Base-by-base conservation (phyloP, 2,797 vertebrate species). In the Cirrhinus molitorella region DNA sequence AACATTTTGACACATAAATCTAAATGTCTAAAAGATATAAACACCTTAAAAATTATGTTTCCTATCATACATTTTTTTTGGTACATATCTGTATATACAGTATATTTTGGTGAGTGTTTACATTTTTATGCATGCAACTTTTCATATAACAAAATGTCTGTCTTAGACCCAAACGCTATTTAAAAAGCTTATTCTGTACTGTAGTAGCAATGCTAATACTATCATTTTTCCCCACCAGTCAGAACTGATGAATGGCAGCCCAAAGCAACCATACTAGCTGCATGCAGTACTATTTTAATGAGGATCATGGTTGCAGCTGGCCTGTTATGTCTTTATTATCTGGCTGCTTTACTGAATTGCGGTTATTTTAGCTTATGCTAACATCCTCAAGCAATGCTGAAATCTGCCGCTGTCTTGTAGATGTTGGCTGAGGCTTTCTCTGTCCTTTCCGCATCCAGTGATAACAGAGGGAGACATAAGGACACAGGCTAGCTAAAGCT, bases 401-500 rank as follows among this genome's bases (percentile, higher is more conserved):
- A 65, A 74, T n/a, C 34, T 9, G 45, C 3, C 7, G n/a, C 59
- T 1, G 61, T 31, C 11, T 53, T 53, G 21, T n/a, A 57, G 31
- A 43, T 67, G 9, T n/a, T 75, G 47, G 34, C 11, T 34, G 5
- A 37, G 47, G 23, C 10, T 43, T 45, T 45, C n/a, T 53, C 43
- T 16, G 59, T 53, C 57, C 61, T 74, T 67, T 47, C 81, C 49
- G 72, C 81, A 76, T 67, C 49, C 61, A 51, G 43, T 14, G 45
- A 51, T 65, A 78, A 66, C 4, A 75, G 61, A 82, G 49, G 17
- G 49, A 68, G 13, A 55, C 47, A 19, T 5, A 57, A n/a, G 71
- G 72, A 76, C 61, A 57, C 79, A 17, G 13, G 49, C 61, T 76
- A 83, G 77, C 77, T 79, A 67, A 68, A 68, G 81, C 81, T 83